A percentile compares a stretch with the other conserved stretches of the same genome.
These are phyloP conservation scores for Gobius niger DNA, from an alignment of 2,113 vertebrate species.

Conservation along the genomic window DNA sequence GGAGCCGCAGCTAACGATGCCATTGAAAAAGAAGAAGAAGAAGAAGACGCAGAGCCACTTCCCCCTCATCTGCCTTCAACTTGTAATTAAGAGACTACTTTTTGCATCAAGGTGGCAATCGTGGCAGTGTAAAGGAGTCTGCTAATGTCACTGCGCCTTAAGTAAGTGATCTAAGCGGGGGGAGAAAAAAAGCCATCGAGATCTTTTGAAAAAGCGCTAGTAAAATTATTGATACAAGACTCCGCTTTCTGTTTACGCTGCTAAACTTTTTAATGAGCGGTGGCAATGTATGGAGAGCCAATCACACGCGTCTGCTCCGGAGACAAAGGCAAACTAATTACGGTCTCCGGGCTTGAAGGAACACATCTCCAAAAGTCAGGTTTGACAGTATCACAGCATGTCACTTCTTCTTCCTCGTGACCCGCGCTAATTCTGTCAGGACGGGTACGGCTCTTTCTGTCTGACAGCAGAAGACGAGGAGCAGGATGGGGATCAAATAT, in stretches of 20 bases:
- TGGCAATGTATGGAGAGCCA: conserved; percentile 11
- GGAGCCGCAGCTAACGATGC: conserved; percentile 94
- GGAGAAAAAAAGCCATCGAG: conserved; percentile 13
- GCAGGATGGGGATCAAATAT: conserved; percentile 18
- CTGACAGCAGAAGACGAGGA: conserved; percentile 8
- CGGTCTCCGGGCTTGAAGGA: conserved; percentile 4
- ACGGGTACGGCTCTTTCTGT: conserved; percentile 6
- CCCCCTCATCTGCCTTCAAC: conserved; percentile 42
- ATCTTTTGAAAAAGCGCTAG: conserved; percentile 8
- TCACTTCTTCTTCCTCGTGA: conserved; percentile 19
- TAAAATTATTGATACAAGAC: conserved; percentile 24
- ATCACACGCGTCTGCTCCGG: conserved; percentile 21
- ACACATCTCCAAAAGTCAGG: conserved; percentile 18
- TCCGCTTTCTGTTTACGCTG: conserved; percentile 26
- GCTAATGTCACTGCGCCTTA: conserved; percentile 21
- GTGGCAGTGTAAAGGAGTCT: conserved; percentile 36
- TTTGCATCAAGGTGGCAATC: conserved; percentile 53
- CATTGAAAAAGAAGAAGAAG: conserved; percentile 73
- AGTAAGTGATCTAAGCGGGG: conserved; percentile 35
- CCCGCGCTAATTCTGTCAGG: conserved; percentile 24
- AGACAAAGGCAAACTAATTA: conserved; percentile 44
- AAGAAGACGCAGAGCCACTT: conserved; percentile 86
- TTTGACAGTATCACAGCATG: conserved; percentile 32
- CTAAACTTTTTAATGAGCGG: conserved; percentile 45
- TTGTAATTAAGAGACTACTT: conserved; percentile 95